phyloP scores from a whole-genome alignment of 1,140 invertebrate species.

The Caenorhabditis elegans region DNA sequence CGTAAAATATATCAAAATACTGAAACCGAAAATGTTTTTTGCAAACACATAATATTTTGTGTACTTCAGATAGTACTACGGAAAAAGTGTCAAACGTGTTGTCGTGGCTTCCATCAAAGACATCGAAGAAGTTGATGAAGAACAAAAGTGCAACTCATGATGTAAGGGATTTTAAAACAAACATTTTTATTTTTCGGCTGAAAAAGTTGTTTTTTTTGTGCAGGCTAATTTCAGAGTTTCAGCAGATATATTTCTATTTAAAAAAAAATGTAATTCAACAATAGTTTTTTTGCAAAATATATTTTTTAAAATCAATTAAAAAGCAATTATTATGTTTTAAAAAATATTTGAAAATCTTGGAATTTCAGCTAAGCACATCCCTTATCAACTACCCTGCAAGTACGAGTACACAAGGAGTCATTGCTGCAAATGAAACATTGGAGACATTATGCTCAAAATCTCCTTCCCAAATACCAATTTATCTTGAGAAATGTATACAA shows the following conservation, averaged over 20 bases:
- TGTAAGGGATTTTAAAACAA: no score
- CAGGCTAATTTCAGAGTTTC: no score
- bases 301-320: no score
- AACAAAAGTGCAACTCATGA: conserved; percentile 74
- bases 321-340: no score
- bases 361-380: neutral
- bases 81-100: conserved; percentile 49
- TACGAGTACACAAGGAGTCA: conserved; percentile 68
- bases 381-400: neutral
- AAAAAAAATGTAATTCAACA: no score
- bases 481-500: conserved; percentile 88
- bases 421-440: conserved; percentile 79
- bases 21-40: no score
- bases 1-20: no score
- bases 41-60: no score
- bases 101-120: conserved; percentile 60
- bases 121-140: conserved; percentile 49
- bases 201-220: conserved; percentile 79
- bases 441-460: conserved; percentile 55
- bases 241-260: no score
- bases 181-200: conserved; percentile 73
- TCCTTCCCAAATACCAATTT: conserved; percentile 78
- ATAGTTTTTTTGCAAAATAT: no score
- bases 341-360: no score
- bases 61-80: neutral